Base-by-base conservation (phyloP, 2,113 vertebrate genomes). In the Poeciliopsis turrubarensis region DNA sequence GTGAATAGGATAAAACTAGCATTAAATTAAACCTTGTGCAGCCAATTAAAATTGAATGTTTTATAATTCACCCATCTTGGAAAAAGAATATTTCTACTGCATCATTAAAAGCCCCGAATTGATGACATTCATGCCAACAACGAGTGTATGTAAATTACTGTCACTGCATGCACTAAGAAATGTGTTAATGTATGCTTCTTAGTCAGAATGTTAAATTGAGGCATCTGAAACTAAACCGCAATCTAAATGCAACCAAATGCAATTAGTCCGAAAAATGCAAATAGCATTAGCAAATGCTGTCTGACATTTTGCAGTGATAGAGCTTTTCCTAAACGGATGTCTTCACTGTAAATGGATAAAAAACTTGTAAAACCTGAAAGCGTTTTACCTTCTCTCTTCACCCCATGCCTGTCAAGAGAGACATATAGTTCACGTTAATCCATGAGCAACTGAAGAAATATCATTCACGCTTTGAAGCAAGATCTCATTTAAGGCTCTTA, bases 361-460 rank as follows among this genome's bases (percentile, higher is more conserved):
- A 62, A 60, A 37, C 14, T 27, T 57, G 4, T 34, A 83, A 78
- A 32, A 60, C 65, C 61, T 60, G 19, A 72, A 84, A 83, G 51
- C 57, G 76, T 74, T 79, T 80, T 71, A 75, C 77, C 54, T 27
- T 80, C 76, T 86, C 84, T 79, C 77, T 81, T 68, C 67, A 34
- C 26, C 66, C 30, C 61, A 75, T 64, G 82, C 68, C 80, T 85
- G 80, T 88, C 87, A 82, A 78, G 75, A 72, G 71, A 86, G 76
- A 82, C 82, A 80, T 80, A 62, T 37, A 81, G 60, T 86, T 87
- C 79, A 70, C 73, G 85, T 87, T 89, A 89, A 89, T 91, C 78
- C 76, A 29, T 68, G 37, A 71, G 72, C 76, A 80, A 71, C 63
- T 60, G 66, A 72, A 73, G 68, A 62, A 60, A 77, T 17, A 80